Percentiles rank a stretch among this genome's conserved stretches.
phyloP scores from a whole-genome alignment of 2,113 vertebrate species.

The Hypocryptadius cinnamomeus region DNA sequence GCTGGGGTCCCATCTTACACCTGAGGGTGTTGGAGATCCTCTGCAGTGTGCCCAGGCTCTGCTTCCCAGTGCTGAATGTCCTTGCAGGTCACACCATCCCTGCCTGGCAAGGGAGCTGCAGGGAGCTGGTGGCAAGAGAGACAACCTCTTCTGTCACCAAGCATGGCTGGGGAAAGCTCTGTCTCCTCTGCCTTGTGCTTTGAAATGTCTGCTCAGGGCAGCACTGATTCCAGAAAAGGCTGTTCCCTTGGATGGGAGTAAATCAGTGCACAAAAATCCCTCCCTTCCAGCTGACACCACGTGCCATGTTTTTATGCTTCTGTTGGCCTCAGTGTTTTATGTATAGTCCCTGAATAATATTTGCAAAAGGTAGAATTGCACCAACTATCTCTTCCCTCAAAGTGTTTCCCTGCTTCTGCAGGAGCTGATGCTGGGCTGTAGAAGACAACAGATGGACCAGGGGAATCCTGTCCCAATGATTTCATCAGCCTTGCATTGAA shows the following conservation, averaged over 20 bases:
- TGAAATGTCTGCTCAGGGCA: neutral
- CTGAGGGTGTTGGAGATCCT: neutral
- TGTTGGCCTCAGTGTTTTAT: neutral
- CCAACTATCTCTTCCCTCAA: neutral
- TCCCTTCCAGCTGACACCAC: neutral
- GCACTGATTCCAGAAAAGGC: neutral
- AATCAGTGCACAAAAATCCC: neutral
- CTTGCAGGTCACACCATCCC: neutral
- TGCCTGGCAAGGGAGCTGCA: neutral
- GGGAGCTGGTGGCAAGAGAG: neutral
- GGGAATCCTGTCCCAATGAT: neutral
- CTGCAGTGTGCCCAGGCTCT: neutral
- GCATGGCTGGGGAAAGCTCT: neutral
- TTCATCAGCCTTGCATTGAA: neutral
- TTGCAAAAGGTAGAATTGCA: neutral
- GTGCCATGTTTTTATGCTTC: neutral
- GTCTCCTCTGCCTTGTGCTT: neutral
- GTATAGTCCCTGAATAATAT: neutral
- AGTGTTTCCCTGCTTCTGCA: neutral
- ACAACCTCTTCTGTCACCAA: neutral
- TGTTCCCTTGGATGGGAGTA: neutral
- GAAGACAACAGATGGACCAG: neutral
- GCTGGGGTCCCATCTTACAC: neutral
- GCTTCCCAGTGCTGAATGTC: neutral
- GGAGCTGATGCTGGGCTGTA: neutral